These are phyloP conservation scores for Fundulus diaphanus DNA, from an alignment of 2,797 vertebrate genomes.

Conservation along the genomic window DNA sequence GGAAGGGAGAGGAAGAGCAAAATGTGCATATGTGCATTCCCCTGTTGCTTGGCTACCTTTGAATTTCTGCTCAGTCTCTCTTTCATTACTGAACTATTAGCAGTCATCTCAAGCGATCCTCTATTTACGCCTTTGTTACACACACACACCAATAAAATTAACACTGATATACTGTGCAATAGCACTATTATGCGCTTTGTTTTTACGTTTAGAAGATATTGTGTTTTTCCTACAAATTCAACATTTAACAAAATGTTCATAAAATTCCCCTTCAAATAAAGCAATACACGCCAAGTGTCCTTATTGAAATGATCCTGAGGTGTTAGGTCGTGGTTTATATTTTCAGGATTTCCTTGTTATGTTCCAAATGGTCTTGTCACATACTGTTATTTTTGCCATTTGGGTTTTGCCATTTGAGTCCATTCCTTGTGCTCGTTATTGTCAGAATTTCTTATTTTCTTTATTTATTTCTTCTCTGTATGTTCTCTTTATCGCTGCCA, in stretches of 20 bases:
- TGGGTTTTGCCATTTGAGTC: too few species aligned
- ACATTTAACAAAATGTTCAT: neutral
- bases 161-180: neutral
- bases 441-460: too few species aligned
- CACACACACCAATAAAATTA: slow-evolving; percentile 27
- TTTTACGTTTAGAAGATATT: neutral
- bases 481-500: too few species aligned
- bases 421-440: too few species aligned
- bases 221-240: neutral
- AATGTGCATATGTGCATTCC: slow-evolving; percentile 70
- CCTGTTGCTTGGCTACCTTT: slow-evolving; percentile 78
- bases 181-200: neutral
- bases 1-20: slow-evolving; percentile 68
- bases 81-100: slow-evolving; percentile 79
- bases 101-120: slow-evolving; percentile 73
- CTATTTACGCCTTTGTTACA: slow-evolving; percentile 56
- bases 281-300: too few species aligned
- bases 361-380: too few species aligned
- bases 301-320: too few species aligned
- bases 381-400: too few species aligned
- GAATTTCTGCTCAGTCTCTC: slow-evolving; percentile 70
- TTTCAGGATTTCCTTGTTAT: too few species aligned
- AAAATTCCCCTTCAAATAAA: too few species aligned
- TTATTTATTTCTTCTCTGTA: too few species aligned
- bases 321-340: too few species aligned